A percentile compares a stretch with the other conserved stretches of the same genome.
Conservation (phyloP, 2,797 vertebrate genomes). For the Pteropus rufus region DNA sequence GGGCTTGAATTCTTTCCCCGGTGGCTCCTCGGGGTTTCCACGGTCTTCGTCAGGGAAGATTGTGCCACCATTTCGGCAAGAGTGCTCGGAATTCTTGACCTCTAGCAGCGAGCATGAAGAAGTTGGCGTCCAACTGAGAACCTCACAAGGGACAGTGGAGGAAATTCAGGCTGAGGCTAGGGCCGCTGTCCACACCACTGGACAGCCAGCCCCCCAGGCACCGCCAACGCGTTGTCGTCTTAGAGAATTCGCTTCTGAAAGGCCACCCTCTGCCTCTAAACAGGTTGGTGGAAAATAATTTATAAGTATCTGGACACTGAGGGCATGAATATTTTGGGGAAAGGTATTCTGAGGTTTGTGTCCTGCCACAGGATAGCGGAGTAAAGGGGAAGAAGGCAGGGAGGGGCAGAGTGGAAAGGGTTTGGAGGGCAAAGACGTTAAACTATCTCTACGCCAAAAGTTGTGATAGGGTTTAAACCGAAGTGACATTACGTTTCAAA, state of each 20-base stretch:
- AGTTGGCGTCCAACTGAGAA: background rate
- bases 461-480: background rate
- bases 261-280: background rate
- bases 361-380: background rate
- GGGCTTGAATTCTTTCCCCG: background rate
- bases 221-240: background rate
- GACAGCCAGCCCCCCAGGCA: background rate
- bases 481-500: background rate
- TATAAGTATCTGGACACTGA: background rate
- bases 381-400: background rate
- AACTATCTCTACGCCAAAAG: background rate
- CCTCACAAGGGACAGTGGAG: background rate
- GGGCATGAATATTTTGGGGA: background rate
- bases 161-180: background rate
- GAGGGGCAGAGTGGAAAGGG: too few relatives aligned
- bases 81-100: background rate
- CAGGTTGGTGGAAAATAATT: background rate
- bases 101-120: background rate
- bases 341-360: background rate
- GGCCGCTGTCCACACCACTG: fast-evolving
- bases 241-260: background rate
- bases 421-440: background rate
- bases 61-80: too few relatives aligned
- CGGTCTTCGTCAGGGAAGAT: too few relatives aligned
- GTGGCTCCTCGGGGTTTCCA: background rate